Conservation (phyloP, 2,113 vertebrate species). For the Meriones unguiculatus region DNA sequence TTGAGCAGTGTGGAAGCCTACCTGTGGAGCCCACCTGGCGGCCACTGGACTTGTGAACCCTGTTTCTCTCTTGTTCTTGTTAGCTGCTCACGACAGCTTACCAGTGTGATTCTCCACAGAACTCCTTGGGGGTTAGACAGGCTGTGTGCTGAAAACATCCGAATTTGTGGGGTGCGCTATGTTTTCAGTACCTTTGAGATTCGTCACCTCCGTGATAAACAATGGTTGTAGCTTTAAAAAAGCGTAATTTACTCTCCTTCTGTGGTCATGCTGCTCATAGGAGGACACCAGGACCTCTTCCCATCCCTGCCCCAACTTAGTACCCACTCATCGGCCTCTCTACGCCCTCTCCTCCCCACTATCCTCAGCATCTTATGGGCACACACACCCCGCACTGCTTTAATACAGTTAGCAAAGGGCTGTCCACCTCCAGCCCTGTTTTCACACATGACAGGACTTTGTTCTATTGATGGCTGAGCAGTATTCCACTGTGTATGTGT, state of each 20-base stretch:
- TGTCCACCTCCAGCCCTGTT: neutral
- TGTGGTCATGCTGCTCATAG: neutral
- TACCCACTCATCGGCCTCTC: neutral
- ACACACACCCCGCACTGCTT: neutral
- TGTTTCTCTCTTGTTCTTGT: neutral
- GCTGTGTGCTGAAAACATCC: neutral
- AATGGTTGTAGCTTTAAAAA: neutral
- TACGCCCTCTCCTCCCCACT: neutral
- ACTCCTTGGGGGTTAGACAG: neutral
- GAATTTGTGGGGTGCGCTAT: neutral
- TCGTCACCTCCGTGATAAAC: neutral
- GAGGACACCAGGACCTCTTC: neutral
- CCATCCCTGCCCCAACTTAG: neutral
- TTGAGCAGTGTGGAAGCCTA: neutral
- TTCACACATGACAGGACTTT: neutral
- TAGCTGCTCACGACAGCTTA: neutral
- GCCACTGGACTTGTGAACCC: neutral
- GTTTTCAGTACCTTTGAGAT: neutral
- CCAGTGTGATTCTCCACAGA: neutral
- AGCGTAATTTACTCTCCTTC: neutral
- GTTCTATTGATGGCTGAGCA: neutral
- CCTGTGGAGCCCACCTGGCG: conserved; percentile 1
- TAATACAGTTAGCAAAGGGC: neutral
- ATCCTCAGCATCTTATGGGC: neutral
- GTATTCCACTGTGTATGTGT: neutral